A percentile compares a stretch with the other conserved stretches of the same genome.
Evolutionary conservation across 1,140 invertebrate genomes (phyloP).

Genomic region (Pseudomyrmex flavicornis): DNA sequence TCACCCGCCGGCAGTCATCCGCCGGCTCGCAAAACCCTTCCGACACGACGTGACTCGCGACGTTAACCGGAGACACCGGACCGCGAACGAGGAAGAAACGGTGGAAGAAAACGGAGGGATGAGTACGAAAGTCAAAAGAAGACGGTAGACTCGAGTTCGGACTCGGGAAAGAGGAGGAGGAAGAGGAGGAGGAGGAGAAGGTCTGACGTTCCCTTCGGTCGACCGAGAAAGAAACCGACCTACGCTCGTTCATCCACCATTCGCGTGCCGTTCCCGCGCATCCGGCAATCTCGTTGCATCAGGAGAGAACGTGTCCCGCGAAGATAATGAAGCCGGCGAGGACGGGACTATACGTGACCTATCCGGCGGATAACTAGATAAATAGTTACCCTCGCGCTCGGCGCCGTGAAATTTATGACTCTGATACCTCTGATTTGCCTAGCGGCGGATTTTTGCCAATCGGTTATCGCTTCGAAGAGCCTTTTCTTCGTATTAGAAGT

Average conservation of each 20-base stretch:
- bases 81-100: conserved; percentile 56
- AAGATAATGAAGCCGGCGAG: conserved; percentile 73
- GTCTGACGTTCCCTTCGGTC: conserved; percentile 8
- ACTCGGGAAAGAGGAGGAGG: neutral
- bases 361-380: conserved; percentile 57
- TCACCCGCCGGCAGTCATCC: conserved; percentile 76
- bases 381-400: conserved; percentile 49
- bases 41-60: conserved; percentile 79
- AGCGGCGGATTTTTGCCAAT: conserved; percentile 14
- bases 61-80: conserved; percentile 74
- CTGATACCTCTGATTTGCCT: conserved; percentile 19
- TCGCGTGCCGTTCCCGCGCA: conserved; percentile 37
- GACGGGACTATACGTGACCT: conserved; percentile 66
- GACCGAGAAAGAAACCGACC: conserved; percentile 61
- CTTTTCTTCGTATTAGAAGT: neutral
- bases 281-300: conserved; percentile 72
- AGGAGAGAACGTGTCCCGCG: conserved; percentile 67
- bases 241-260: conserved; percentile 16
- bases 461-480: neutral
- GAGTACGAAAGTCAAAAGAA: conserved; percentile 54
- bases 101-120: conserved; percentile 57
- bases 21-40: conserved; percentile 77
- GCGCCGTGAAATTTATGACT: conserved; percentile 29
- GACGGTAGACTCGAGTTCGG: neutral
- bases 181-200: no score